A percentile compares a stretch with the other conserved stretches of the same genome.
phyloP scores from a whole-genome alignment of 1,140 invertebrate genomes.

The Nymphalis io region DNA sequence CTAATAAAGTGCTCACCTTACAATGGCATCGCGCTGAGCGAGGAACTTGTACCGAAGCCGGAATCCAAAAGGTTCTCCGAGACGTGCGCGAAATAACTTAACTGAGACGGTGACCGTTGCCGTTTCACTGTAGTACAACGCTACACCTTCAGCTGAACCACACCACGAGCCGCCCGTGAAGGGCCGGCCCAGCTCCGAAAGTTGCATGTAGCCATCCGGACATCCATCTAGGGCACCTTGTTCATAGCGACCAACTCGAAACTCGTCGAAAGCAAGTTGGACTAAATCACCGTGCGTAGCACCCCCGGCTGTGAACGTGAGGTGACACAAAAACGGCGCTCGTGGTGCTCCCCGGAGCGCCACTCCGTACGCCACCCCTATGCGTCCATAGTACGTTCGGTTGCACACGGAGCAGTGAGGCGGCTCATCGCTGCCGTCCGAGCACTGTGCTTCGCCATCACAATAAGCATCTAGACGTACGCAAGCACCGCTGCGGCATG shows the following conservation, averaged over 20 bases:
- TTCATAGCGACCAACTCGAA: constrained; percentile 89
- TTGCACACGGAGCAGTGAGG: constrained; percentile 91
- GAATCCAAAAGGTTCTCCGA: constrained; percentile 87
- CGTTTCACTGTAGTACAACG: constrained; percentile 93
- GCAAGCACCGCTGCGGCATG: constrained; percentile 89
- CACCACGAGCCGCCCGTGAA: constrained; percentile 93
- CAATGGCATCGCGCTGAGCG: constrained; percentile 83
- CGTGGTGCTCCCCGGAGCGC: constrained; percentile 85
- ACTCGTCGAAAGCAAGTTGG: constrained; percentile 90
- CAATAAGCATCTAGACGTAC: constrained; percentile 92
- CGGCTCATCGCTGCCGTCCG: constrained; percentile 91
- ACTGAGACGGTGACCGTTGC: constrained; percentile 90
- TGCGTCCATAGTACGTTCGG: constrained; percentile 93
- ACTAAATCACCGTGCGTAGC: constrained; percentile 92
- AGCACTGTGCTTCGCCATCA: constrained; percentile 91
- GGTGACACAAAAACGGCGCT: constrained; percentile 92
- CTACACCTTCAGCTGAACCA: constrained; percentile 86
- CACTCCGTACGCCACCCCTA: constrained; percentile 90
- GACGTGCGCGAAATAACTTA: constrained; percentile 86
- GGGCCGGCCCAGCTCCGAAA: constrained; percentile 89
- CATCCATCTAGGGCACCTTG: constrained; percentile 84
- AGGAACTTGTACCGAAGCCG: constrained; percentile 85
- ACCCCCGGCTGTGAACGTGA: constrained; percentile 93
- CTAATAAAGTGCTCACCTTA: constrained; percentile 60
- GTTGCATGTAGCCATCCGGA: constrained; percentile 91